Conservation (phyloP, 2,113 vertebrate species). For the Peromyscus californicus region DNA sequence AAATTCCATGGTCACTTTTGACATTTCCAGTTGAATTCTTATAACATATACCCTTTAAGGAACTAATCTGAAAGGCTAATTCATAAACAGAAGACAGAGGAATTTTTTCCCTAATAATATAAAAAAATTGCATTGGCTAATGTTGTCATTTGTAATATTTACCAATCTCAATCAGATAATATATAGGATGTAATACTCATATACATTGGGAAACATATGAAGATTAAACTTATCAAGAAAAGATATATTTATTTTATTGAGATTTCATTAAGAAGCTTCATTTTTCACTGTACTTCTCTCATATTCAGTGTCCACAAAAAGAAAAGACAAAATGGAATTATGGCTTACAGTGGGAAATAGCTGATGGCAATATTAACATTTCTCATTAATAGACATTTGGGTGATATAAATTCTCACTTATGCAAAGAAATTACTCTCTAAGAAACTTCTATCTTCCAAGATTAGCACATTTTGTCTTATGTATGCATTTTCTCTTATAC, state of each 20-base stretch:
- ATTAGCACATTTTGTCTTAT: not conserved
- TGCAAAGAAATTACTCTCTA: not conserved
- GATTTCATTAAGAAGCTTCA: not conserved
- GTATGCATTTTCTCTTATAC: not conserved
- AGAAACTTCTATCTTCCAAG: not conserved
- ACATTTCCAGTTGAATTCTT: conserved; percentile 76
- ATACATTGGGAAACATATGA: not conserved
- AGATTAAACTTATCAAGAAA: not conserved
- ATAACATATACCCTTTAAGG: conserved; percentile 44
- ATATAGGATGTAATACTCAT: not conserved
- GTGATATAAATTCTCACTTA: not conserved
- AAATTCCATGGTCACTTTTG: conserved; percentile 75
- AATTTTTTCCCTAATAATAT: conserved; percentile 14
- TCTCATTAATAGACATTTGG: not conserved
- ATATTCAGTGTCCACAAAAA: not conserved
- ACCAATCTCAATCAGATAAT: not conserved
- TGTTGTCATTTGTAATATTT: not conserved
- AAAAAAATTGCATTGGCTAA: not conserved
- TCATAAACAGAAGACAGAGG: not conserved
- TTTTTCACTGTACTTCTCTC: not conserved
- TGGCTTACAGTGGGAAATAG: not conserved
- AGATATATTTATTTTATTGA: not conserved
- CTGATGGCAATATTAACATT: not conserved
- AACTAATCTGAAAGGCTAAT: not conserved
- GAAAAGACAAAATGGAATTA: not conserved